Base-by-base conservation (phyloP, 2,113 vertebrate genomes). In the Gobius niger region DNA sequence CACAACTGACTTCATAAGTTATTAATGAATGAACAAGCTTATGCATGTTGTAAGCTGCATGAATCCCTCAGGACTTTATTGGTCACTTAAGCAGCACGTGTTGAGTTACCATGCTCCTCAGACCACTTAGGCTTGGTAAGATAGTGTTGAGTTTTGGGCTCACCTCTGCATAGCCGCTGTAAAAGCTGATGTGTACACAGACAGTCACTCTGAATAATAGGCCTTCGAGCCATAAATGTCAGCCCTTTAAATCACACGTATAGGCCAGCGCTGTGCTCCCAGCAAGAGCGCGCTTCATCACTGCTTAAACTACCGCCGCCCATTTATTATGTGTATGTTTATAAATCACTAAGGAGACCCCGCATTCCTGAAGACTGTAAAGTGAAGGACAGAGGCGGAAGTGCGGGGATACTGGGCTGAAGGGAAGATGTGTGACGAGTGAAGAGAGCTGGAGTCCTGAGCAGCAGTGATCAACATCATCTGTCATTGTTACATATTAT, bases 171-270 rank as follows among this genome's bases (percentile, higher is more conserved):
- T 87, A 94, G 93, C 93, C 91, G 89, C 93, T 92, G 94, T 95
- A 96, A 98, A 95, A 92, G 94, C 56, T 85, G 92, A 92, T 96
- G 95, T 94, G 93, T 95, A 96, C 93, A 98, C 95, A 95, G 95
- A 96, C 93, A 98, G 95, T 97, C 95, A 96, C 91, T 96, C 95
- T 98, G 96, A 99, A 96, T 96, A 97, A 96, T 97, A 95, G 95
- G 93, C 91, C 93, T 93, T 93, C 93, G 88, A 91, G 93, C 92
- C 91, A 92, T 95, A 98, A 98, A 98, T 96, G 96, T 96, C 96
- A 97, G 94, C 93, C 94, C 93, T 94, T 96, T 98, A 98, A 97
- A 98, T 98, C 95, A 98, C 92, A 94, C 93, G 93, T 91, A 75
- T 57, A 42, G 81, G 83, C 87, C 94, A 91, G 91, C 91, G 88